Conservation (phyloP, 1,140 invertebrate species). For the Acyrthosiphon pisum region DNA sequence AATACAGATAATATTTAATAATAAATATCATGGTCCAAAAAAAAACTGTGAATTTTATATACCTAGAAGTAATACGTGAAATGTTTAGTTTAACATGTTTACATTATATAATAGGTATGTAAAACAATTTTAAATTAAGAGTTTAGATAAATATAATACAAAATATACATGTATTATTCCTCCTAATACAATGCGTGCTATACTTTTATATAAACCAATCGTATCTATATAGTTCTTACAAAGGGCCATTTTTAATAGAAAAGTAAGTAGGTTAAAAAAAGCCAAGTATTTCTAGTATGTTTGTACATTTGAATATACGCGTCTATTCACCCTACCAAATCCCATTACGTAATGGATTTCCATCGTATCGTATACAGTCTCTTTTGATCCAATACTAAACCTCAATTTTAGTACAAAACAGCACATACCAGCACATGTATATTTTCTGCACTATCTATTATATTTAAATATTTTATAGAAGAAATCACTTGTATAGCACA, state of each 20-base stretch:
- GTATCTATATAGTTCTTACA: neutral
- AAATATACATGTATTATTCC: neutral
- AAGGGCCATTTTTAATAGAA: neutral
- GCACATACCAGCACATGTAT: constrained; percentile 15
- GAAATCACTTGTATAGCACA: constrained; percentile 18
- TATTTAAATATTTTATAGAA: constrained; percentile 16
- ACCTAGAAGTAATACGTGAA: neutral
- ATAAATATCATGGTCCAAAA: neutral
- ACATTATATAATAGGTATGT: neutral
- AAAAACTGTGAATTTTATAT: neutral
- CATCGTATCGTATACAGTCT: neutral
- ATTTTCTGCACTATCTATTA: constrained; percentile 30
- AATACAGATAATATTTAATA: too few species aligned
- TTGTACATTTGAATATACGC: constrained; percentile 9
- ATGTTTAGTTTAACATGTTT: neutral
- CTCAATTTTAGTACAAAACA: constrained; percentile 18
- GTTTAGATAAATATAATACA: neutral
- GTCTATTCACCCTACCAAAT: constrained; percentile 12
- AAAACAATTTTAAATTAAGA: neutral
- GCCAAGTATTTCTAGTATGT: neutral
- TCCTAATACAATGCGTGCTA: neutral
- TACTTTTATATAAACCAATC: constrained; percentile 2
- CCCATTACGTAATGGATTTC: constrained; percentile 54
- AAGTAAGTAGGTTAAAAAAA: constrained; percentile 14
- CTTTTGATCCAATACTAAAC: constrained; percentile 42